phyloP scores from a whole-genome alignment of 2,797 vertebrate genomes.

The Phaenicophaeus curvirostris region DNA sequence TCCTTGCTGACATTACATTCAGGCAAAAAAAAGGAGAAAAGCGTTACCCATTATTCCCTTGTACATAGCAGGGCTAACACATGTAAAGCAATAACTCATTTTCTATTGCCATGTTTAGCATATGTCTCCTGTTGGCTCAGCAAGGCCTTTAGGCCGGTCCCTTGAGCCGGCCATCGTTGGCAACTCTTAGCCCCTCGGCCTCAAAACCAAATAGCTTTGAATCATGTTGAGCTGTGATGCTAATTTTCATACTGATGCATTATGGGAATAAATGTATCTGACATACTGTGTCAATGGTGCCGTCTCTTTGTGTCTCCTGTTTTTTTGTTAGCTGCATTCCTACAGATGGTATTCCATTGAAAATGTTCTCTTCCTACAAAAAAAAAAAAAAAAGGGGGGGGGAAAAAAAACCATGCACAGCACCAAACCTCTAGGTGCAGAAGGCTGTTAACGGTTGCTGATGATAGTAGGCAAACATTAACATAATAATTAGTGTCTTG shows the following conservation, averaged over 20 bases:
- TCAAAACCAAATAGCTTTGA: constrained; percentile 92
- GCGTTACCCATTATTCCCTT: constrained; percentile 82
- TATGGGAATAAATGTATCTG: constrained; percentile 97
- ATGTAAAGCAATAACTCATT: constrained; percentile 88
- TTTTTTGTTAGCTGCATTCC: constrained; percentile 84
- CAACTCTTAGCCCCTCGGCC: constrained; percentile 85
- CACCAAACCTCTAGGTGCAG: constrained; percentile 99
- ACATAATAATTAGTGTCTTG: constrained; percentile 99
- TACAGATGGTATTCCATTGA: constrained; percentile 89
- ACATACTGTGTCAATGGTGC: constrained; percentile 92
- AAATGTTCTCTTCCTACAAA: constrained; percentile 81
- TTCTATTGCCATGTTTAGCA: constrained; percentile 87
- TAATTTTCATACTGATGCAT: constrained; percentile 94
- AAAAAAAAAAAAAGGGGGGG: constrained; percentile 57
- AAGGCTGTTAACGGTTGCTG: constrained; percentile 99
- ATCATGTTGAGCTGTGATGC: constrained; percentile 89
- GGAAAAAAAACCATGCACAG: constrained; percentile 74
- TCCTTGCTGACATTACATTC: constrained; percentile 80
- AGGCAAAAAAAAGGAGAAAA: constrained; percentile 65
- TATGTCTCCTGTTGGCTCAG: constrained; percentile 88
- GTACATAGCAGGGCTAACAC: constrained; percentile 84
- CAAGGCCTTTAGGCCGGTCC: constrained; percentile 89
- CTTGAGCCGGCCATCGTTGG: constrained; percentile 82
- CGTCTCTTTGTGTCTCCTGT: constrained; percentile 88
- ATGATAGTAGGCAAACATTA: constrained; percentile 99